Percentiles rank a stretch among this genome's conserved stretches.
Conservation (phyloP, 92 coral and sea anemone genomes). For the Heliopora coerulea region DNA sequence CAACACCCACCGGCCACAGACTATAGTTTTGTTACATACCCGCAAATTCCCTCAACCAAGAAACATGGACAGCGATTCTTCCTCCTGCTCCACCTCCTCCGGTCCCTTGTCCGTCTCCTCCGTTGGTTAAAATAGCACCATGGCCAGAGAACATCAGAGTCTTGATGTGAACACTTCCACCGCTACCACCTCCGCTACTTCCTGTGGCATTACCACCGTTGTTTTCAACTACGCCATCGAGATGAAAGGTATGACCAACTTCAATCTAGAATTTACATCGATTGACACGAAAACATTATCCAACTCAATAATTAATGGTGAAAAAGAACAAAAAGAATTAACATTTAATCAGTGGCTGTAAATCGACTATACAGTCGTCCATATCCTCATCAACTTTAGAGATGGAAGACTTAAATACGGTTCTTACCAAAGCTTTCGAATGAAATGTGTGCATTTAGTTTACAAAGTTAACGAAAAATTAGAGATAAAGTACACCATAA, state of each 20-base stretch:
- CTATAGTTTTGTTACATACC: conserved; percentile 47
- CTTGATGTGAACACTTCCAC: conserved; percentile 85
- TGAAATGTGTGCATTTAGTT: no score
- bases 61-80: conserved; percentile 89
- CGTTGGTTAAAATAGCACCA: conserved; percentile 71
- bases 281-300: no score
- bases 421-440: no score
- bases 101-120: conserved; percentile 74
- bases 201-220: conserved; percentile 63
- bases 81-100: conserved; percentile 99
- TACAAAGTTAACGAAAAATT: no score
- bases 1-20: no score
- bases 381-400: no score
- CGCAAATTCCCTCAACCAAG: conserved; percentile 93
- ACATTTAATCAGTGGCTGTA: no score
- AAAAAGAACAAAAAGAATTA: no score
- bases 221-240: conserved; percentile 79
- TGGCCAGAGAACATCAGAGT: conserved; percentile 85
- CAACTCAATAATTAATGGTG: no score
- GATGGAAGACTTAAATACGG: no score
- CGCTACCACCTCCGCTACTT: conserved; percentile 87
- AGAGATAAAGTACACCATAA: no score
- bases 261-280: conserved; percentile 51
- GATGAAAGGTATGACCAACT: conserved; percentile 75
- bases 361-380: no score